These are phyloP conservation scores for Phylloscopus trochilus DNA, from an alignment of 2,113 vertebrate species.

Conservation along the genomic window DNA sequence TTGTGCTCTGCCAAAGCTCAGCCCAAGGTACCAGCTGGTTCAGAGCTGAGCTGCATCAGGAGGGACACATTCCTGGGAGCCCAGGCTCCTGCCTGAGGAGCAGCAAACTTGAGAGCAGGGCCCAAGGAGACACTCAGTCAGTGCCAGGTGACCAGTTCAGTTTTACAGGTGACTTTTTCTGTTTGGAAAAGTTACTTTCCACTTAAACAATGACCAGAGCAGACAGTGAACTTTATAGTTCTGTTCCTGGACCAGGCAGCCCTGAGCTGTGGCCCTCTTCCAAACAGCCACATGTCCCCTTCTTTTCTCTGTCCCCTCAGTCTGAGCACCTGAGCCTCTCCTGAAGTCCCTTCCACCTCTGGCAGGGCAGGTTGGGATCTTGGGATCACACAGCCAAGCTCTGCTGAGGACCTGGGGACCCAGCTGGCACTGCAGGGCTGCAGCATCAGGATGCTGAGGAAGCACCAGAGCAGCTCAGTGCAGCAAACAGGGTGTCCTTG, in stretches of 20 bases:
- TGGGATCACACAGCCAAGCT: not conserved
- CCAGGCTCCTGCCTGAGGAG: not conserved
- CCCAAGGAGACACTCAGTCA: not conserved
- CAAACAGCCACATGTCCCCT: not conserved
- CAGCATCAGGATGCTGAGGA: not conserved
- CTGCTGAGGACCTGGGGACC: not conserved
- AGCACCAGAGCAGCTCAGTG: not conserved
- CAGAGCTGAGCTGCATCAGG: not conserved
- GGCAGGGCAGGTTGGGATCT: not conserved
- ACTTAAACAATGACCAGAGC: not conserved
- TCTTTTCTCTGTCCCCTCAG: not conserved
- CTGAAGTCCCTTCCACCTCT: not conserved
- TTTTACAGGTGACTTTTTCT: not conserved
- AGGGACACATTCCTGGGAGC: not conserved
- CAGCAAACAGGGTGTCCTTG: not conserved
- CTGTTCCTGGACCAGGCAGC: not conserved
- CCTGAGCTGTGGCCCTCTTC: not conserved
- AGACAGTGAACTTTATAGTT: not conserved
- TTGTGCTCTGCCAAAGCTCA: not conserved
- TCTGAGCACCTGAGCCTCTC: not conserved
- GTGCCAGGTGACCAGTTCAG: not conserved
- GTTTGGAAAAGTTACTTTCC: not conserved
- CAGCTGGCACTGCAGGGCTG: not conserved
- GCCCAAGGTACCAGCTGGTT: accelerated
- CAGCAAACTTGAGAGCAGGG: not conserved